Conservation (phyloP, 2,888 invertebrate species). For the Drosophila formosana region DNA sequence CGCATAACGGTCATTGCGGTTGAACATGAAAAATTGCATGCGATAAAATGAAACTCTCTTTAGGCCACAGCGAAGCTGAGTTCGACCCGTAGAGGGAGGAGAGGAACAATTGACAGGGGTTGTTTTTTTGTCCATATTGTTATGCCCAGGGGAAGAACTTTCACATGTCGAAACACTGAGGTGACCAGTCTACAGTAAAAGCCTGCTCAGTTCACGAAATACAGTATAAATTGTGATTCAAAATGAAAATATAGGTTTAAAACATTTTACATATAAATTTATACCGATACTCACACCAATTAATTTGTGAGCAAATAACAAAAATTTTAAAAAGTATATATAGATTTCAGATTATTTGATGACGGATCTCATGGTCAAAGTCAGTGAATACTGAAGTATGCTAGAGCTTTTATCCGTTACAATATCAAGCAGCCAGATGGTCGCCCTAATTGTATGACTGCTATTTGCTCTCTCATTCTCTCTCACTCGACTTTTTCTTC, state of each 20-base stretch:
- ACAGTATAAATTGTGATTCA: too few relatives aligned
- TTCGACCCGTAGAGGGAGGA: not conserved
- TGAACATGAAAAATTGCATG: slow-evolving; percentile 54
- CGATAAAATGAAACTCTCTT: slow-evolving; percentile 38
- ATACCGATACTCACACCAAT: too few relatives aligned
- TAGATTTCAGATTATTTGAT: too few relatives aligned
- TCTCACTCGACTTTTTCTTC: not conserved
- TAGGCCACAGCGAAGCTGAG: not conserved
- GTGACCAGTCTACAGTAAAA: slow-evolving; percentile 26
- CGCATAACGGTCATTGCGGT: slow-evolving; percentile 60
- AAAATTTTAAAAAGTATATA: too few relatives aligned
- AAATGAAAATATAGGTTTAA: too few relatives aligned
- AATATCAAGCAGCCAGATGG: slow-evolving; percentile 30
- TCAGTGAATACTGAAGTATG: slow-evolving; percentile 5
- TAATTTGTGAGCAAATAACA: too few relatives aligned
- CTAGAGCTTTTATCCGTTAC: slow-evolving; percentile 40
- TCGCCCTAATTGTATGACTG: slow-evolving; percentile 29
- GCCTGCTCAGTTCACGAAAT: too few relatives aligned
- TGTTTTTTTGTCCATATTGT: slow-evolving; percentile 29
- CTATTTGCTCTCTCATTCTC: not conserved
- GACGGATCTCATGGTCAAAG: not conserved
- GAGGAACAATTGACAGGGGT: slow-evolving; percentile 42
- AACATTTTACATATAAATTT: too few relatives aligned
- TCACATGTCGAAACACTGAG: not conserved
- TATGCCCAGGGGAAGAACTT: slow-evolving; percentile 52